A percentile compares a stretch with the other conserved stretches of the same genome.
These are phyloP conservation scores for Hypotaenidia philippensis DNA, from an alignment of 2,797 vertebrate species.

Conservation along the genomic window DNA sequence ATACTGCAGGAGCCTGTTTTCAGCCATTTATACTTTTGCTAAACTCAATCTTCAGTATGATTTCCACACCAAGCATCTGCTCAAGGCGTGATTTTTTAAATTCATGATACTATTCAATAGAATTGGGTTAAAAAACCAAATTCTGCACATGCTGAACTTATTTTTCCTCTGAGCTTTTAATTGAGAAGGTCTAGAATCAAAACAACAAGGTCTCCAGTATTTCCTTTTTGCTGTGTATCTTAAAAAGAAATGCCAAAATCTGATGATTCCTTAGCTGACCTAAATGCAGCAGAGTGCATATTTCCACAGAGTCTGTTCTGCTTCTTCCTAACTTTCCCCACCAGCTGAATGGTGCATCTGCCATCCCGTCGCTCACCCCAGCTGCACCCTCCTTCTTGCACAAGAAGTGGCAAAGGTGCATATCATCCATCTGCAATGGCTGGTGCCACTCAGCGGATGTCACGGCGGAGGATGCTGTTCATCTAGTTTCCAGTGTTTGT, in stretches of 20 bases:
- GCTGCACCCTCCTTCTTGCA: neutral
- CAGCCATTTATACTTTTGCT: neutral
- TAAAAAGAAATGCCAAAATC: neutral
- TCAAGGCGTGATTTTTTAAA: neutral
- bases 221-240: neutral
- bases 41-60: neutral
- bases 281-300: neutral
- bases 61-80: neutral
- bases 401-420: neutral
- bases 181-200: constrained; percentile 1
- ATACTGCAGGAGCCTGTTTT: neutral
- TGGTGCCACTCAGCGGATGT: neutral
- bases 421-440: neutral
- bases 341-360: neutral
- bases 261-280: neutral
- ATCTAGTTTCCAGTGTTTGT: neutral
- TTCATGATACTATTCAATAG: constrained; percentile 9
- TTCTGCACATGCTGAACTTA: neutral
- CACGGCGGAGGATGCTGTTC: neutral
- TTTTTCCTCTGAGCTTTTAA: neutral
- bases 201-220: neutral
- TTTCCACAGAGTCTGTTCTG: neutral
- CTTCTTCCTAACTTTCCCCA: neutral
- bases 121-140: constrained; percentile 26
- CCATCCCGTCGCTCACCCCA: neutral